Evolutionary conservation across 2,888 invertebrate genomes (phyloP), one percentile per base, ranked within the genome.

Genomic region (Rhagium mordax): DNA sequence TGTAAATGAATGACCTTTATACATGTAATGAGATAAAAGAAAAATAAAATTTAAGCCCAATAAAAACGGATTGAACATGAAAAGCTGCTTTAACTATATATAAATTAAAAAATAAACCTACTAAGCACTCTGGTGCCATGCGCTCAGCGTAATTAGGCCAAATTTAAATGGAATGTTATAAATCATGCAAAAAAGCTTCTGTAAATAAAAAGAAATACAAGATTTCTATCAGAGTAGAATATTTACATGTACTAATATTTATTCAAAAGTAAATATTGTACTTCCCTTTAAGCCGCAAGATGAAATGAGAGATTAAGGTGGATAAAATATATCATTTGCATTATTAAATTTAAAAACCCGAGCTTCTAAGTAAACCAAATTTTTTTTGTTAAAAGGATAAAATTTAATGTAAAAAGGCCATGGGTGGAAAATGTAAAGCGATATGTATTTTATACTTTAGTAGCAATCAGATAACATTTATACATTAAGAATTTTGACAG

Each of bases 11-110:
- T n/a, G 27, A n/a, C n/a, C n/a, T 65, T 29, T 64, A 69, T 47
- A 67, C 72, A 74, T 77, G 76, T 76, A 66, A 69, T 48, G 70
- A 51, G 57, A 48, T 41, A 41, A 47, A 67, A 69, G 1, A 8
- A 72, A 64, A 33, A 66, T 48, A 71, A 72, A 72, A 65, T n/a
- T 13, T 69, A 79, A 79, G 78, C 80, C 75, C 82, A 81, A 83
- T 83, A 82, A 83, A 83, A 83, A 83, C 83, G 83, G 83, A 82
- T 83, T 78, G 29, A 73, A 80, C 79, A 79, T 74, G 72, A 57
- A 79, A 82, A 81, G 82, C 81, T 79, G 79, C 74, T 61, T 71
- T 73, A 76, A 75, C 74, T 76, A 68, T 72, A 62, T 29, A n/a
- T n/a, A 74, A 71, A 65, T 21, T n/a, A 65, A 59, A 47, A 62